A percentile compares a stretch with the other conserved stretches of the same genome.
Evolutionary conservation across 2,888 invertebrate genomes (phyloP).

Genomic region (Eupelmus urozonus): DNA sequence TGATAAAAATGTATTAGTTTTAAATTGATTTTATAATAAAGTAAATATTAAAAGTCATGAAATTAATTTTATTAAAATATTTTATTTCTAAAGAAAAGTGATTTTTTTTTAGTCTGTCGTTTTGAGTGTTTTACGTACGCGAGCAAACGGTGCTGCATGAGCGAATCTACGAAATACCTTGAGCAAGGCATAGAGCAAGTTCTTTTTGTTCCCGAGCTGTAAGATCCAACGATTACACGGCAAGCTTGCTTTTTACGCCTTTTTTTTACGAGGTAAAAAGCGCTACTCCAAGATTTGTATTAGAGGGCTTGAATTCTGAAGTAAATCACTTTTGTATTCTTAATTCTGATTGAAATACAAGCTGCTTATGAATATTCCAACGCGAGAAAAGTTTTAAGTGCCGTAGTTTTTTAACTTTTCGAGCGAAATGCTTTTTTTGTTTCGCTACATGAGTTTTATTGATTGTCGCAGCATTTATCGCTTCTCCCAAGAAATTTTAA

Average conservation of each 20-base stretch:
- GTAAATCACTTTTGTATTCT: slow-evolving; percentile 40
- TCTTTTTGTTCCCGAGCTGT: slow-evolving; percentile 18
- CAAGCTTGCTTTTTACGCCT: slow-evolving; percentile 19
- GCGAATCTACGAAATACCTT: slow-evolving; percentile 14
- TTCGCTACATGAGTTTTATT: not conserved
- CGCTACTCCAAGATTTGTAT: slow-evolving; percentile 14
- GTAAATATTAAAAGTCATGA: too few species aligned
- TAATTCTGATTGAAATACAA: slow-evolving; percentile 42
- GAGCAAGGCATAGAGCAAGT: not conserved
- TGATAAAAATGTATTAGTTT: too few species aligned
- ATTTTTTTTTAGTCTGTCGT: not conserved
- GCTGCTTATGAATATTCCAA: slow-evolving; percentile 38
- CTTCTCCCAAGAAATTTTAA: not conserved
- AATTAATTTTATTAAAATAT: not conserved
- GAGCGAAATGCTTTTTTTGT: not conserved
- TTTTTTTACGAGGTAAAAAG: slow-evolving; percentile 36
- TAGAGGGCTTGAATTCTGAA: slow-evolving; percentile 24
- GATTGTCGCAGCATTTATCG: not conserved
- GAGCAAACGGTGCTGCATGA: not conserved
- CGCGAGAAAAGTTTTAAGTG: slow-evolving; percentile 24
- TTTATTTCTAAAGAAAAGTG: too few species aligned
- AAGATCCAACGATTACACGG: slow-evolving; percentile 32
- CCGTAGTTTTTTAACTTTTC: slow-evolving; percentile 28
- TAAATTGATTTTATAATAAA: too few species aligned
- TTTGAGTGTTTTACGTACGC: slow-evolving; percentile 24